These are phyloP conservation scores for Enteromius radiatus DNA, from an alignment of 2,797 vertebrate species.

Conservation along the genomic window DNA sequence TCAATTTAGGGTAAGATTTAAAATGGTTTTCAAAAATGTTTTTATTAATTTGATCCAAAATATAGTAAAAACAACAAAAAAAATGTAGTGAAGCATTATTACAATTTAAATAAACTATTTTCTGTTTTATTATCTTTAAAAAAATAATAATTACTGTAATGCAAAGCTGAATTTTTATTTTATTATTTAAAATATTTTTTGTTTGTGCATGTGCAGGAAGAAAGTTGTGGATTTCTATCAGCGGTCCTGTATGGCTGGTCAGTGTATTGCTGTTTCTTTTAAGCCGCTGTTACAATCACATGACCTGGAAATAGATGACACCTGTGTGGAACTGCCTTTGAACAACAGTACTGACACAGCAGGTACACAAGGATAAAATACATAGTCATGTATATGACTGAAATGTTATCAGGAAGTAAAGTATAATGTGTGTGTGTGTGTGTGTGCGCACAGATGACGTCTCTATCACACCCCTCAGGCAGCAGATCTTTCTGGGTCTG, in stretches of 20 bases:
- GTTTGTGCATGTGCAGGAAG: conserved; percentile 40
- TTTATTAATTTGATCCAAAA: too few species aligned
- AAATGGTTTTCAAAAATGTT: too few species aligned
- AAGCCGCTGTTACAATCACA: conserved; percentile 55
- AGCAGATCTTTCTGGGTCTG: conserved; percentile 56
- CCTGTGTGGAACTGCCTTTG: conserved; percentile 45
- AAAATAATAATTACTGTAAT: not conserved
- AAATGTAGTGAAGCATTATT: too few species aligned
- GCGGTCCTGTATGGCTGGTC: conserved; percentile 57
- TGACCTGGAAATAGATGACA: conserved; percentile 44
- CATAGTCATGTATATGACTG: not conserved
- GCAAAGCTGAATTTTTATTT: not conserved
- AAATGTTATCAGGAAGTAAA: not conserved
- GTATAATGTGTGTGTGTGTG: not conserved
- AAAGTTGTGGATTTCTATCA: conserved; percentile 58
- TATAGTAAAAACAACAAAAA: too few species aligned
- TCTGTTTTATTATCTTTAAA: not conserved
- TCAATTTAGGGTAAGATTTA: too few species aligned
- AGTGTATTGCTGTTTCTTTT: conserved; percentile 53
- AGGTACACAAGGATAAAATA: conserved; percentile 28
- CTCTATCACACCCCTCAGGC: conserved; percentile 31
- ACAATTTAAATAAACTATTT: not conserved
- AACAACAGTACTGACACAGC: conserved; percentile 6
- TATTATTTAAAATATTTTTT: not conserved
- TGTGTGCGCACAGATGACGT: conserved; percentile 18